Evolutionary conservation across 2,888 invertebrate genomes (phyloP).

Genomic region (Athalia rosae): DNA sequence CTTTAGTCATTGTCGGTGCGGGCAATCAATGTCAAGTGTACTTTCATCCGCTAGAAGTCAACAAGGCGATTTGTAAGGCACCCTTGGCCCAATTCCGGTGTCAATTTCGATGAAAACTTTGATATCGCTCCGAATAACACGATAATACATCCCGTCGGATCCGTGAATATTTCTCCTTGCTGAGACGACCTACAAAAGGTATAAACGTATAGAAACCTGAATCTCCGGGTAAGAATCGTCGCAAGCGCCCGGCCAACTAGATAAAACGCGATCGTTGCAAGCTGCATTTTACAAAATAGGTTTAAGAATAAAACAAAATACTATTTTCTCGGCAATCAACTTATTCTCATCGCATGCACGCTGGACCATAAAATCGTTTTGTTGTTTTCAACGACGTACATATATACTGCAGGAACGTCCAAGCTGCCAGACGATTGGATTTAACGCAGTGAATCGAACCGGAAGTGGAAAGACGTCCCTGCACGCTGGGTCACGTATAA

Average conservation of each 20-base stretch:
- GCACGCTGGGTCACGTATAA: constrained; percentile 6
- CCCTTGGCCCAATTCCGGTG: neutral
- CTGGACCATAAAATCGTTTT: neutral
- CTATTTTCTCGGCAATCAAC: too few species aligned
- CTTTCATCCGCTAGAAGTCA: neutral
- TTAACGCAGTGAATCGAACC: constrained; percentile 18
- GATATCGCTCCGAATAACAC: neutral
- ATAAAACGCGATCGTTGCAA: neutral
- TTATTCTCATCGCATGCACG: too few species aligned
- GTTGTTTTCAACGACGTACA: neutral
- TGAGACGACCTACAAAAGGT: too few species aligned
- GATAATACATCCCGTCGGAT: neutral
- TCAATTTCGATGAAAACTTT: neutral
- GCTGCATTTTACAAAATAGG: constrained; percentile 13
- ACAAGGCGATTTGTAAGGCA: neutral
- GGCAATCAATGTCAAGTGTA: constrained; percentile 7
- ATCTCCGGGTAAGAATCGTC: too few species aligned
- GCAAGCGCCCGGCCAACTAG: too few species aligned
- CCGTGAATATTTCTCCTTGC: neutral
- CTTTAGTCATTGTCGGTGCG: neutral
- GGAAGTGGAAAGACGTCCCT: neutral
- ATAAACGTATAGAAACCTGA: too few species aligned
- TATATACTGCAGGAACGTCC: neutral
- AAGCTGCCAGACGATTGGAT: constrained; percentile 4
- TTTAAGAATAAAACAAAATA: neutral